Conservation (phyloP, 1,140 invertebrate genomes). For the Macrobrachium rosenbergii region DNA sequence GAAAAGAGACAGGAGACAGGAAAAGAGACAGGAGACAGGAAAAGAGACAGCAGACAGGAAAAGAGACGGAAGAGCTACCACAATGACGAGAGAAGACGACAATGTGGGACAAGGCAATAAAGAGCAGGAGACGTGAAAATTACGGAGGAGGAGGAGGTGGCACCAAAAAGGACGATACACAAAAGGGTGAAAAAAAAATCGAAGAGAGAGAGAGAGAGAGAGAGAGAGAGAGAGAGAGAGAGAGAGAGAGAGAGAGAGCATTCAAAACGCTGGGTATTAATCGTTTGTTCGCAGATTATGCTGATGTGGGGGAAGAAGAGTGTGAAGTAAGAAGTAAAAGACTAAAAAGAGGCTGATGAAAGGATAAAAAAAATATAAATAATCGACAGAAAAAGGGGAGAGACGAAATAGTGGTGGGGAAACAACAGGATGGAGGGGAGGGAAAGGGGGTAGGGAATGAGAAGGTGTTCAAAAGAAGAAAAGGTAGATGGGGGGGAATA, state of each 20-base stretch:
- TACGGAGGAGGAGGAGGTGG: too few relatives aligned
- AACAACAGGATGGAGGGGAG: not conserved
- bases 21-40: too few relatives aligned
- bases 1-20: too few relatives aligned
- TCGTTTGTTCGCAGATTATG: too few relatives aligned
- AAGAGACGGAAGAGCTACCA: too few relatives aligned
- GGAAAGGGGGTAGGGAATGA: not conserved
- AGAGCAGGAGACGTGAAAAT: too few relatives aligned
- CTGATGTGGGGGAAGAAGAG: not conserved
- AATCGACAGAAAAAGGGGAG: not conserved
- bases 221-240: conserved; percentile 25
- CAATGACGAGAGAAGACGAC: too few relatives aligned
- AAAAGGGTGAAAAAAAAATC: not conserved
- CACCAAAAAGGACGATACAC: not conserved
- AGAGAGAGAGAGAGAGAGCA: conserved; percentile 9
- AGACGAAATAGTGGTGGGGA: not conserved
- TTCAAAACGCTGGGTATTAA: not conserved
- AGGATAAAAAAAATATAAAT: not conserved
- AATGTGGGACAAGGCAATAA: too few relatives aligned
- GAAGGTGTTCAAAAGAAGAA: not conserved
- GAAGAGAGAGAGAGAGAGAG: conserved; percentile 23
- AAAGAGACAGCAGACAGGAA: too few relatives aligned
- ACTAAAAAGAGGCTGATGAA: not conserved
- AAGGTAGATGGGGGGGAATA: too few relatives aligned
- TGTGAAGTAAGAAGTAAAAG: not conserved